Base-by-base conservation (phyloP, 1,140 invertebrate species). In the Ips typographus region DNA sequence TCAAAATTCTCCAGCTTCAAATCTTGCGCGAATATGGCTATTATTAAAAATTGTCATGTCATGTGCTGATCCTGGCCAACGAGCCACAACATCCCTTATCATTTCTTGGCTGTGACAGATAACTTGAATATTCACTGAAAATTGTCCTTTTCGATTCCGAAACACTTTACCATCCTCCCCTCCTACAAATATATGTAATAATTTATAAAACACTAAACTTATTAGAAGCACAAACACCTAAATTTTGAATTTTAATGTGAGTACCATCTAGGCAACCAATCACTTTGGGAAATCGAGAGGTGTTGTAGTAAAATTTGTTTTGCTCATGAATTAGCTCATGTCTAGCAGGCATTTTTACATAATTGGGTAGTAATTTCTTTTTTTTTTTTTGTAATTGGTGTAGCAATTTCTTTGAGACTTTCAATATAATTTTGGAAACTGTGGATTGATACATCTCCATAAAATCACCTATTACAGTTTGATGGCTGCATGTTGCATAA, bases 1-100 rank as follows among this genome's bases (percentile, higher is more conserved):
- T 67, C 55, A 49, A 70, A 66, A 77, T 40, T 63, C 38, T 37
- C 71, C 70, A n/a, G 44, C 49, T 62, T 73, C 69, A 47, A 74
- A 71, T 51, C 56, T 37, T 39, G 56, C 62, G 76, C 75, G 80
- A n/a, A 74, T 49, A 71, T 39, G 52, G 41, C 57, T 69, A 66
- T 74, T 75, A 40, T 72, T 61, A 44, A 81, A 80, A 47, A 80
- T 81, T 37, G 63, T 79, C 1, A 49, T 52, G 59, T 81, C 80
- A 65, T 80, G 79, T 2, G 68, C n/a, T 78, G 67, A 49, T 74
- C 79, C 80, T 4, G 79, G 79, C 77, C 77, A 81, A n/a, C 79
- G 69, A n/a, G 76, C 74, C 6, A 82, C 79, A 60, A 81, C 70
- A 65, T 81, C 73, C 22, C 58, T 58, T 44, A 82, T 76, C 55